These are phyloP conservation scores for Malurus elegans DNA, from an alignment of 2,113 vertebrate species.

Conservation along the genomic window DNA sequence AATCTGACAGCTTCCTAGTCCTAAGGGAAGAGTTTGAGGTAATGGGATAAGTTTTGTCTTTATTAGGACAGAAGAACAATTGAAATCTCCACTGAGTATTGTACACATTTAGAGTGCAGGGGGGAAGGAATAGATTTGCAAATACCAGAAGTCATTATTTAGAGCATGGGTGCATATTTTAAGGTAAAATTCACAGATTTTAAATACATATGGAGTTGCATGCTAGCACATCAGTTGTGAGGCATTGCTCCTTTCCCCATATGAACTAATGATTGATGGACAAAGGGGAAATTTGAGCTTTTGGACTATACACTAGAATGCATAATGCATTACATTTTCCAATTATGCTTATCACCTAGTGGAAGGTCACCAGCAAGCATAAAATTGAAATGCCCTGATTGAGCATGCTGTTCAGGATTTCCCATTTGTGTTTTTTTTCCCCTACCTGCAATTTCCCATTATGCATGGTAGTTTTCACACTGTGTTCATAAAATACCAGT, in stretches of 20 bases:
- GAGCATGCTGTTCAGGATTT: slow-evolving; percentile 39
- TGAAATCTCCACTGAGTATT: not conserved
- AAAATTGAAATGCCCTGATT: slow-evolving; percentile 17
- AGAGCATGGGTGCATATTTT: not conserved
- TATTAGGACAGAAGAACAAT: not conserved
- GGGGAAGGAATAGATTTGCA: not conserved
- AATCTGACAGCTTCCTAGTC: slow-evolving; percentile 21
- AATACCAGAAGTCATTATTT: not conserved
- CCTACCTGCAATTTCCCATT: slow-evolving; percentile 1
- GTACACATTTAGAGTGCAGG: not conserved
- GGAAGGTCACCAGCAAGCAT: slow-evolving; percentile 40
- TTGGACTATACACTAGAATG: not conserved
- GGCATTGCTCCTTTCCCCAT: not conserved
- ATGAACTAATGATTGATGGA: not conserved
- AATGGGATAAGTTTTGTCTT: slow-evolving; percentile 43
- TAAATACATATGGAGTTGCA: not conserved
- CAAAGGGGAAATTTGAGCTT: not conserved
- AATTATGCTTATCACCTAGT: slow-evolving; percentile 44
- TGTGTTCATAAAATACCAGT: not conserved
- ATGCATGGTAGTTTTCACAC: not conserved
- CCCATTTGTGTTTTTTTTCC: not conserved
- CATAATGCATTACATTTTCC: slow-evolving; percentile 21
- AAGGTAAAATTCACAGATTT: not conserved
- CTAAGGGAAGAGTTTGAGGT: slow-evolving; percentile 15
- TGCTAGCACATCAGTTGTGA: not conserved